Evolutionary conservation across 2,113 vertebrate species (phyloP).

Genomic region (Entelurus aequoreus): DNA sequence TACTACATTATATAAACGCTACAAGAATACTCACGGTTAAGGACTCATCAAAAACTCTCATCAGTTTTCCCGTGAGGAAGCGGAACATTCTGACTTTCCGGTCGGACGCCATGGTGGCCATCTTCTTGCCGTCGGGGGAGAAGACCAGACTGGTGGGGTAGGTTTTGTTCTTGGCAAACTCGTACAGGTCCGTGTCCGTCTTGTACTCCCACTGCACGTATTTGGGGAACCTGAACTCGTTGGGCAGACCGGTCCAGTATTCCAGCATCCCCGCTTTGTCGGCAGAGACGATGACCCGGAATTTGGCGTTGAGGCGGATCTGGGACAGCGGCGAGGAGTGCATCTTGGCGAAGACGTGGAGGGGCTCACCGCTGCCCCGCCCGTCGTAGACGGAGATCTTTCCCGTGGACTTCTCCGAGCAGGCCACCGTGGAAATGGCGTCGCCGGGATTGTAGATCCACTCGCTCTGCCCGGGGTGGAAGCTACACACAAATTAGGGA

Average conservation of each 20-base stretch:
- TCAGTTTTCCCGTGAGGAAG: conserved; percentile 92
- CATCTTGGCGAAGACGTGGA: conserved; percentile 90
- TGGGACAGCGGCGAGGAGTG: conserved; percentile 85
- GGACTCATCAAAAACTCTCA: conserved; percentile 94
- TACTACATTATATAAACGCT: no score
- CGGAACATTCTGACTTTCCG: conserved; percentile 96
- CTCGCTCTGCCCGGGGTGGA: conserved; percentile 88
- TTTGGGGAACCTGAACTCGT: conserved; percentile 89
- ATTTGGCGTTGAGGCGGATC: conserved; percentile 85
- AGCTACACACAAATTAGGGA: conserved; percentile 62
- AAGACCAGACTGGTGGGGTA: conserved; percentile 89
- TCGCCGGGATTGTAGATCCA: conserved; percentile 98
- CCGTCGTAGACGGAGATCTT: conserved; percentile 96
- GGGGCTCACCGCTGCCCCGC: conserved; percentile 81
- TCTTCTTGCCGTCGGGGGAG: conserved; percentile 90
- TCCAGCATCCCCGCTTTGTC: conserved; percentile 97
- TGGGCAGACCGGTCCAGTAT: conserved; percentile 93
- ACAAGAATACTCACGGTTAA: conserved; percentile 78
- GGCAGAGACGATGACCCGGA: conserved; percentile 86
- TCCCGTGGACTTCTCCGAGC: conserved; percentile 92
- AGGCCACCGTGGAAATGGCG: conserved; percentile 91
- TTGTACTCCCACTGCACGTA: conserved; percentile 92
- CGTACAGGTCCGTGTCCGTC: conserved; percentile 96
- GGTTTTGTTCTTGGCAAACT: conserved; percentile 94
- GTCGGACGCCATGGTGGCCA: conserved; percentile 93